phyloP scores from a whole-genome alignment of 2,797 vertebrate species.

The Hippopotamyrus pictus region DNA sequence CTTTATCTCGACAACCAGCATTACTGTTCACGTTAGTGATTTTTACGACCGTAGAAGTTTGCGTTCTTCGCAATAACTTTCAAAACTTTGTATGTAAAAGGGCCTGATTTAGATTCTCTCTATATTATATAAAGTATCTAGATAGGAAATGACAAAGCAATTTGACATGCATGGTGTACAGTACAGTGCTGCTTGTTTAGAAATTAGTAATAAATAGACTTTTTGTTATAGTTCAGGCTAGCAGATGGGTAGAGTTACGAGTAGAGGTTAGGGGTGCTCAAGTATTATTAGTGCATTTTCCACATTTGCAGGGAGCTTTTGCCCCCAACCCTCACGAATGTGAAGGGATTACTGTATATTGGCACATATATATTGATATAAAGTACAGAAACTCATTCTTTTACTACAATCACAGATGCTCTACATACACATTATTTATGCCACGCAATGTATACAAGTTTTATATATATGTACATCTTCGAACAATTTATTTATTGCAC shows the following conservation, averaged over 20 bases:
- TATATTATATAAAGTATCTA: background rate
- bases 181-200: background rate
- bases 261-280: background rate
- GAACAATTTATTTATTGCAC: background rate
- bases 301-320: background rate
- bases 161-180: background rate
- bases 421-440: background rate
- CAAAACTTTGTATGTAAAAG: background rate
- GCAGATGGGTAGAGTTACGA: background rate
- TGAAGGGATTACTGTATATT: background rate
- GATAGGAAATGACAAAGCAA: background rate
- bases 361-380: background rate
- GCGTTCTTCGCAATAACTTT: background rate
- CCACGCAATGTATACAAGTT: background rate
- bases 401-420: background rate
- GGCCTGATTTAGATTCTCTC: background rate
- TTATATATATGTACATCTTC: background rate
- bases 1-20: too few species aligned
- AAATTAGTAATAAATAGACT: background rate
- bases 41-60: background rate
- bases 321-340: background rate
- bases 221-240: background rate
- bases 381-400: background rate
- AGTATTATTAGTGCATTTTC: background rate
- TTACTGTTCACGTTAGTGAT: too few species aligned